Evolutionary conservation across 2,888 invertebrate species (phyloP), one percentile per base, ranked within the genome.

Genomic region (Ligdia adustata): DNA sequence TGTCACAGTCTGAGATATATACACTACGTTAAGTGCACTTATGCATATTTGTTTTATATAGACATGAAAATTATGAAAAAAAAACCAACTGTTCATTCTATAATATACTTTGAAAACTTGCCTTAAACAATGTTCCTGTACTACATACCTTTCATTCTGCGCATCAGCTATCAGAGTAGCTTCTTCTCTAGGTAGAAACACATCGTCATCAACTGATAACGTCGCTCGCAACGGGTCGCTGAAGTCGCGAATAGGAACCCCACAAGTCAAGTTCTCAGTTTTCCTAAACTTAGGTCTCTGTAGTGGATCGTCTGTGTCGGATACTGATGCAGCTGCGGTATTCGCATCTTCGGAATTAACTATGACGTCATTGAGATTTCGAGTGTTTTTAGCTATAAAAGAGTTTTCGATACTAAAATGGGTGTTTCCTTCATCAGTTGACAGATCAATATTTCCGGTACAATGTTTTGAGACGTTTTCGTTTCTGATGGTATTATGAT

Each of bases 171-270:
- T 78, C 35, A 90, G 53, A 28, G 69, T 69, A 0, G 76, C 78
- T 34, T 86, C 86, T 38, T 86, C 86, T 14, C 85, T 85, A 0
- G 90, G 85, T 13, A 90, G 55, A 28, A 90, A 88, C 7, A 90
- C 90, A 1, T 91, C 91, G 39, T 90, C 90, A 3, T 87, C 87
- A 16, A 75, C 82, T 6, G 67, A 85, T 53, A 78, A 82, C 79
- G 84, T 83, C 0, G 93, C 82, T 0, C 91, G 94, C 32, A 98
- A 82, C 0, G 98, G 98, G 87, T 98, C 98, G 50, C 96, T 96
- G 59, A 94, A 94, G 76, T 96, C 96, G 35, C 93, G 91, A 2
- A 95, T 92, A 0, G 93, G 88, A 0, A 91, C 89, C 1, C 90
- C 89, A 47, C 85, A 89, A 49, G 87, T 87, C 1, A 82, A 54